phyloP scores from a whole-genome alignment of 2,113 vertebrate species.

The Picathartes gymnocephalus region DNA sequence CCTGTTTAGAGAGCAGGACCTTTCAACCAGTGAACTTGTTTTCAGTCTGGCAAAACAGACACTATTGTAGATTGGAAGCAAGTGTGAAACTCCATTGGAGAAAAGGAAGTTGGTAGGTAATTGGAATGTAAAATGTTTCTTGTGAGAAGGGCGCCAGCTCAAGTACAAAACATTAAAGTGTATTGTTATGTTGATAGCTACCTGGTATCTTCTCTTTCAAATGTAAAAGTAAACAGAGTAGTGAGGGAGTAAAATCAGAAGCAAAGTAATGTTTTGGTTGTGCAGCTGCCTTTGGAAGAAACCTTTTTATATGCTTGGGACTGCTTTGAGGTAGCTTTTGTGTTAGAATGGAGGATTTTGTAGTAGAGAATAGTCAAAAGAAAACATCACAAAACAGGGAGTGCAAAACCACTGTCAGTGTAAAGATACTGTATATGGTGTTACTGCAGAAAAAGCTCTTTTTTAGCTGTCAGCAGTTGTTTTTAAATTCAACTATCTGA shows the following conservation, averaged over 20 bases:
- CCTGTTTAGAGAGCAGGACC: neutral
- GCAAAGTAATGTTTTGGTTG: neutral
- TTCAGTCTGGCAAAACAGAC: neutral
- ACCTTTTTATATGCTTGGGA: neutral
- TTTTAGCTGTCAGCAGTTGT: slow-evolving; percentile 2
- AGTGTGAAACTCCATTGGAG: neutral
- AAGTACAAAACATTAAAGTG: neutral
- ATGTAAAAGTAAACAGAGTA: neutral
- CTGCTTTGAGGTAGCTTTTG: neutral
- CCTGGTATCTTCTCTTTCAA: neutral
- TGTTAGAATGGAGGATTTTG: neutral
- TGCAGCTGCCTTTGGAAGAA: neutral
- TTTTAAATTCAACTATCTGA: neutral
- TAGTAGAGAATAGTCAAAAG: neutral
- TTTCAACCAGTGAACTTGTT: neutral
- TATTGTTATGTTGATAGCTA: neutral
- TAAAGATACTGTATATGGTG: neutral
- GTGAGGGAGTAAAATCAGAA: neutral
- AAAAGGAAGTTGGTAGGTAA: neutral
- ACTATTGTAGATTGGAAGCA: neutral
- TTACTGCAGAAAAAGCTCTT: neutral
- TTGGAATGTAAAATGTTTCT: neutral
- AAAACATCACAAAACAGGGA: neutral
- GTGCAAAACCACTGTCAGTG: neutral
- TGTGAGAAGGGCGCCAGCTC: neutral